These are phyloP conservation scores for Prunella strophiata DNA, from an alignment of 2,797 vertebrate genomes.

Conservation along the genomic window DNA sequence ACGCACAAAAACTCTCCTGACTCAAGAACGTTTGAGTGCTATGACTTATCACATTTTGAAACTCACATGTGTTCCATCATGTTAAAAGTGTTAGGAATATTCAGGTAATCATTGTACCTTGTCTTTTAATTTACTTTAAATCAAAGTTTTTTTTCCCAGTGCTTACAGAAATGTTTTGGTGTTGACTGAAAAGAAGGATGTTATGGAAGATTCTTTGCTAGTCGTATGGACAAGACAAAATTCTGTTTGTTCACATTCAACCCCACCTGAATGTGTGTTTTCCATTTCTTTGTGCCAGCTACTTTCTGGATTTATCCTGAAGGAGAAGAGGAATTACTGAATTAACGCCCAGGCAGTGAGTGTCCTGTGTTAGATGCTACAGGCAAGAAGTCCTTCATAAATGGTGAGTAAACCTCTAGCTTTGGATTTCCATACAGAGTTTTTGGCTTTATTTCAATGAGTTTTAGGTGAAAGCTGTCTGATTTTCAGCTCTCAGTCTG, in stretches of 20 bases:
- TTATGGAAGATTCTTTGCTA: neutral
- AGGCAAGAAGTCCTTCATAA: neutral
- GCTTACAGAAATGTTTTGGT: neutral
- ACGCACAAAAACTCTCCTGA: neutral
- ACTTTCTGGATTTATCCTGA: slow-evolving; percentile 52
- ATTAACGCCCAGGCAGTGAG: neutral
- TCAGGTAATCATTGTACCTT: neutral
- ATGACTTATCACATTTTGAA: neutral
- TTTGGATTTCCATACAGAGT: neutral
- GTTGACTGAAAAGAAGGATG: neutral
- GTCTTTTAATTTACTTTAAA: neutral
- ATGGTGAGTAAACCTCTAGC: neutral
- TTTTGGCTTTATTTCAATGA: neutral
- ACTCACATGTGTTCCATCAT: neutral
- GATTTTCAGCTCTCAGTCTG: neutral
- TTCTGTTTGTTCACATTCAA: neutral
- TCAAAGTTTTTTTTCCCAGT: neutral
- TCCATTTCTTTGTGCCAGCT: slow-evolving; percentile 2
- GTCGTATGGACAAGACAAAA: neutral
- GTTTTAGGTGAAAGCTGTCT: neutral
- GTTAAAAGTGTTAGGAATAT: neutral
- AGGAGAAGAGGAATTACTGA: neutral
- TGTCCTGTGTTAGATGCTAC: neutral
- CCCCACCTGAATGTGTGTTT: neutral
- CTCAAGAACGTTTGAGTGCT: neutral